Conservation (phyloP, 2,113 vertebrate genomes). For the Neoarius graeffei region DNA sequence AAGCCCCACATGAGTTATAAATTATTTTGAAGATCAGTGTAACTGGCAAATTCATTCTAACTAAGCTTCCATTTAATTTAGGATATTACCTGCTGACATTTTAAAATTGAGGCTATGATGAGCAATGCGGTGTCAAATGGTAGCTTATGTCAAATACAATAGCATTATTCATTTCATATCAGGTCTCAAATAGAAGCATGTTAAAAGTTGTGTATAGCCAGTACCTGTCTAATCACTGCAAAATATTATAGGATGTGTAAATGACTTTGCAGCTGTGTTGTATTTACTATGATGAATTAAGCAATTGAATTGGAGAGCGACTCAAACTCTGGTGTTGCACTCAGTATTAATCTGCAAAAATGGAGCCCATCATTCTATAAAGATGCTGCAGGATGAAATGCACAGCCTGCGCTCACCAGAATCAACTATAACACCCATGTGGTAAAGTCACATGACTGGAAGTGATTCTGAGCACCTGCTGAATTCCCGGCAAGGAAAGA, state of each 20-base stretch:
- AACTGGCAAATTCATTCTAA: constrained; percentile 12
- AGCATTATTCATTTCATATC: constrained; percentile 33
- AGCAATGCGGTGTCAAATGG: constrained; percentile 21
- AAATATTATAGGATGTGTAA: constrained; percentile 31
- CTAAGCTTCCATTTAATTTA: constrained; percentile 4
- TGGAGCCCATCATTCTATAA: background rate
- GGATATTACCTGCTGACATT: constrained; percentile 30
- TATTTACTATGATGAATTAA: constrained; percentile 46
- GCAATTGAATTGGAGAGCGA: constrained; percentile 18
- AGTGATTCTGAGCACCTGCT: constrained; percentile 56
- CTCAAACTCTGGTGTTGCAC: constrained; percentile 22
- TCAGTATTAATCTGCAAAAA: constrained; percentile 20
- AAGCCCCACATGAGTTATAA: constrained; percentile 17
- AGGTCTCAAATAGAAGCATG: constrained; percentile 25
- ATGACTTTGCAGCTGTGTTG: constrained; percentile 27
- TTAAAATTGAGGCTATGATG: constrained; percentile 2
- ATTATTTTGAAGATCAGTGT: constrained; percentile 10
- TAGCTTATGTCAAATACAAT: constrained; percentile 26
- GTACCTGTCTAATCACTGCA: constrained; percentile 38
- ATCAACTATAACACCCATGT: constrained; percentile 8
- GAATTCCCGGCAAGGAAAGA: constrained; percentile 67
- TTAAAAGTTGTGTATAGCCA: constrained; percentile 32
- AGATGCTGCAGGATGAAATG: constrained; percentile 3
- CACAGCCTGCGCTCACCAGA: constrained; percentile 5
- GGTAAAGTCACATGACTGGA: constrained; percentile 21